Base-by-base conservation (phyloP, 2,888 invertebrate genomes). In the Elmis aenea region DNA sequence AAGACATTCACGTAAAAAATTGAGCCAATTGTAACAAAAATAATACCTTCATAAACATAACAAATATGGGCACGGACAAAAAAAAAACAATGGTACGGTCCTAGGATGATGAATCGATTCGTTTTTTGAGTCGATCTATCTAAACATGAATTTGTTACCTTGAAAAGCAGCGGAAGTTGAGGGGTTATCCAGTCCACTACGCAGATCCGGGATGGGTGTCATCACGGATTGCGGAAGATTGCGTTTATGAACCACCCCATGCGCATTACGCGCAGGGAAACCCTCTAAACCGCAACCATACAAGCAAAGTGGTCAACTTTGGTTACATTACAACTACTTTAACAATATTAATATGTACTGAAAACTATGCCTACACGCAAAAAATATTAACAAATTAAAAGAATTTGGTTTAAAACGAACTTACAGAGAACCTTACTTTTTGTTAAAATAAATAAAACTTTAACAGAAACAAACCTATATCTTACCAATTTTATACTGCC, bases 121-220 rank as follows among this genome's bases (percentile, higher is more conserved):
- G 8, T 8, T 18, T 18, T 18, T 6, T 18, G 18, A 18, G 18
- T 18, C 5, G 5, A 18, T 8, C 18, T 18, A 18, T 6, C 5
- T 8, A 18, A 18, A 6, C 8, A 5, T 18, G 5, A 6, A 8
- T 18, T 18, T 18, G 18, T 62, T 69, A 70, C 70, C 70, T 76
- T 75, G 68, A 60, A 76, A 75, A 46, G 64, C 58, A 51, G 62
- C 54, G 50, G 60, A 51, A 45, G 61, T 59, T 48, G 65, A 54
- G 51, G 67, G 62, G 56, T 71, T 70, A 69, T 76, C 76, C 68
- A 75, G 68, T 63, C 78, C 79, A 68, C 78, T 78, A 70, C 90
- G 82, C 71, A 91, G 81, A 76, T 88, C 85, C 67, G 90, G 90
- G 69, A 91, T 91, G 70, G 87, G 82, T 68, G 76, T 76, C 68